Base-by-base conservation (phyloP, 1,140 invertebrate species). In the Bemisia tabaci region DNA sequence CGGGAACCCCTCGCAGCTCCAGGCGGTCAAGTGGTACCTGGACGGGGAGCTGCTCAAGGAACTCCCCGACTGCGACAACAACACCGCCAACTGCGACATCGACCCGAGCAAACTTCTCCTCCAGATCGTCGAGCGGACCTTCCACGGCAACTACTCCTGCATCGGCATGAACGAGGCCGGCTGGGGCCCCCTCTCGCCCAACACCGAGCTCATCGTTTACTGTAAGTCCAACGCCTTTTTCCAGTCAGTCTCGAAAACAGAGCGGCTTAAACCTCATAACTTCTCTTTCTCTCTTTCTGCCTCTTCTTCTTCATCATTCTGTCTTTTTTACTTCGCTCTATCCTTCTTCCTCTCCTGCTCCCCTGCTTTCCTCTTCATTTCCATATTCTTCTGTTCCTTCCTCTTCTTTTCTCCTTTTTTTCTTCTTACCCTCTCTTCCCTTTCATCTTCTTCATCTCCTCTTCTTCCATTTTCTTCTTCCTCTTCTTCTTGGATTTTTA, bases 131-230 rank as follows among this genome's bases (percentile, higher is more conserved):
- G 87, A 85, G 9, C 83, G 90, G 67, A 85, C 84, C 63, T 92
- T 94, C 74, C 90, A 93, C 68, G 93, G 92, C n/a, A 94, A 94
- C 76, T 95, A 93, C 77, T 91, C 91, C 0, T 95, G 93, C 75
- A 85, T 89, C 72, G 92, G 91, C 1, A 85, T 85, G 73, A 94
- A 94, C 77, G 83, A 84, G 17, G 91, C 91, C 21, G 92, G 91
- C 12, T 93, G 90, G 88, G 91, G 91, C 33, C 81, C 83, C 12
- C 79, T 85, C 68, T 92, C 90, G 9, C 79, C 83, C 25, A 84
- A 85, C 64, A 84, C 85, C 12, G 85, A 90, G 70, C 81, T 94
- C 12, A 78, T 87, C 62, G 88, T 92, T 63, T 83, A 90, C 73
- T 92, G 89, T 91, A 79, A 83, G 85, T 82, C 67, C 59, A 27